A percentile compares a stretch with the other conserved stretches of the same genome.
These are phyloP conservation scores for Seira musarum DNA, from an alignment of 2,888 invertebrate genomes.

Conservation along the genomic window DNA sequence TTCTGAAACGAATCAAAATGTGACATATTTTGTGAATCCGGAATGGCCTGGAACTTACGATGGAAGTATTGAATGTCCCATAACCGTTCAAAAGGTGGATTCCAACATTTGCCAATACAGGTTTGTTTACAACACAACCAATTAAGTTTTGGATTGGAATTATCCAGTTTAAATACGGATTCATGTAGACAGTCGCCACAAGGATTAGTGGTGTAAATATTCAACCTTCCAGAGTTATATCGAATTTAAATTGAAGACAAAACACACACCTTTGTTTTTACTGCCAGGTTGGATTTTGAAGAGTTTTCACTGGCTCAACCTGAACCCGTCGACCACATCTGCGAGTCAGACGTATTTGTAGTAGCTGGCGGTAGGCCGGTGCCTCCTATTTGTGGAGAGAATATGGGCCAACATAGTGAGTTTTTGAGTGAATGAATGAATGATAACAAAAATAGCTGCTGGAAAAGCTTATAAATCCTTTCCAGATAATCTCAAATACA, in stretches of 20 bases:
- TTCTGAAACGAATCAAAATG: conserved; percentile 69
- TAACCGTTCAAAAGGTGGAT: conserved; percentile 69
- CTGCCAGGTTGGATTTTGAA: conserved; percentile 70
- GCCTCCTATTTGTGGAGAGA: conserved; percentile 70
- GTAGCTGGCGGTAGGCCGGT: conserved; percentile 70
- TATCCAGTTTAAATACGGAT: no score
- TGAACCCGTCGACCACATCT: conserved; percentile 69
- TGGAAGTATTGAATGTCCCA: conserved; percentile 69
- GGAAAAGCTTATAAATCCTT: neutral
- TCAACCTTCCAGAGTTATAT: no score
- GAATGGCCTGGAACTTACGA: conserved; percentile 69
- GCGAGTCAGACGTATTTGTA: conserved; percentile 69
- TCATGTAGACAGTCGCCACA: no score
- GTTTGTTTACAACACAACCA: no score
- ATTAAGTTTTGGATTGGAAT: no score
- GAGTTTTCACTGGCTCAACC: conserved; percentile 70
- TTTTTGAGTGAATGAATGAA: conserved; percentile 38
- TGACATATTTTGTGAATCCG: conserved; percentile 69
- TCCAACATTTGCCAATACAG: conserved; percentile 70
- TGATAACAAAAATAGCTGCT: conserved; percentile 1
- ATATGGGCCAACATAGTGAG: conserved; percentile 70
- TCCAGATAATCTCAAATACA: no score
- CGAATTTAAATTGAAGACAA: no score
- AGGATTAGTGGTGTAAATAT: no score
- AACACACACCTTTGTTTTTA: conserved; percentile 8